phyloP scores from a whole-genome alignment of 2,113 vertebrate species.

The Onychostoma macrolepis region DNA sequence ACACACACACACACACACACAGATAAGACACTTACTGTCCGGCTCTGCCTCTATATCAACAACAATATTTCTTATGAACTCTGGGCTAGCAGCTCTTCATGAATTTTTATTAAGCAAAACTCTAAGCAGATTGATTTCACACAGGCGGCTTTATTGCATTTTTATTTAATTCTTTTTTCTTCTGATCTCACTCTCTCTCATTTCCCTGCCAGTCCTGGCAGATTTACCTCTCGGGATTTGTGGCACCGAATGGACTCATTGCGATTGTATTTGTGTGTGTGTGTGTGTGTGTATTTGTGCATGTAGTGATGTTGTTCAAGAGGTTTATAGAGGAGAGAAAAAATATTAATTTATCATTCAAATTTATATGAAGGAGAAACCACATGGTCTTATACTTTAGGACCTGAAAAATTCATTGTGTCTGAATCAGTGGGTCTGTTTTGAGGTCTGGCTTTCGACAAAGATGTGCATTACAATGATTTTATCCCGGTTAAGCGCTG shows the following conservation, averaged over 20 bases:
- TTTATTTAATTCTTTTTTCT: conserved; percentile 94
- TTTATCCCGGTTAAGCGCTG: neutral
- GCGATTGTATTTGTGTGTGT: conserved; percentile 50
- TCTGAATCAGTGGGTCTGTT: conserved; percentile 9
- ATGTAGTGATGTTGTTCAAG: conserved; percentile 14
- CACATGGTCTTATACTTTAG: neutral
- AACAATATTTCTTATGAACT: conserved; percentile 89
- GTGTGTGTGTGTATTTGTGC: conserved; percentile 17
- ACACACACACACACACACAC: conserved; percentile 11
- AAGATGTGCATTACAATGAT: neutral
- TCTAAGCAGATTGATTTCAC: conserved; percentile 99
- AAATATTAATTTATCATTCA: conserved; percentile 10
- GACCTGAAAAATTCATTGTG: neutral
- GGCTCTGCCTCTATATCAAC: conserved; percentile 60
- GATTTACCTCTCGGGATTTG: conserved; percentile 72
- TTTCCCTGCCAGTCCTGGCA: conserved; percentile 68
- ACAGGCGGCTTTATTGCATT: conserved; percentile 94
- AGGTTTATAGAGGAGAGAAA: neutral
- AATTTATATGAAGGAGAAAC: neutral
- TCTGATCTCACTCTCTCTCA: conserved; percentile 62
- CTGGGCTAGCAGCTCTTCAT: conserved; percentile 91
- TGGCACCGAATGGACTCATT: conserved; percentile 65
- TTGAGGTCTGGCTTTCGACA: neutral
- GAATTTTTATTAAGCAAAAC: conserved; percentile 99
- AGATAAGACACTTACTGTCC: conserved; percentile 36